Conservation (phyloP, 1,140 invertebrate species). For the Apis cerana region DNA sequence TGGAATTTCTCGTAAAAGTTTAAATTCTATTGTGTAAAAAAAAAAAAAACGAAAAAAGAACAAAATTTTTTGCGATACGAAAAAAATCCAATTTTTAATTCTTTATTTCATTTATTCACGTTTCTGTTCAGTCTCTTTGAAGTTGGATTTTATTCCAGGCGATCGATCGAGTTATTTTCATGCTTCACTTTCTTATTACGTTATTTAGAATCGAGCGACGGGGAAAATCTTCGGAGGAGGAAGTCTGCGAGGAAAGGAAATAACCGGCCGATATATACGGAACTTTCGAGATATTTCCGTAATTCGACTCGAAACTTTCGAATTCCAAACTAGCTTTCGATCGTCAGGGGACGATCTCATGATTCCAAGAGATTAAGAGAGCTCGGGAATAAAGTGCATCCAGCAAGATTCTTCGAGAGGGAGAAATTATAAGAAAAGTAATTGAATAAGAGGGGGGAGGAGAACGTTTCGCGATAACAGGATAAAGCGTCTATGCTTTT, state of each 20-base stretch:
- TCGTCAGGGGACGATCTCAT: conserved; percentile 13
- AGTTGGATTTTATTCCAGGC: background rate
- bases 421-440: conserved; percentile 10
- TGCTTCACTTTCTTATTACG: background rate
- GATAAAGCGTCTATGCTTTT: background rate
- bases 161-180: background rate
- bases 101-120: background rate
- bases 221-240: background rate
- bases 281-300: conserved; percentile 13
- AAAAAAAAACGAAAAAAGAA: too few relatives aligned
- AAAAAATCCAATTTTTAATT: too few relatives aligned
- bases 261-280: background rate
- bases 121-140: background rate
- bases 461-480: background rate
- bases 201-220: background rate
- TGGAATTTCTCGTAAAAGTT: too few relatives aligned
- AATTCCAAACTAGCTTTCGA: conserved; percentile 14
- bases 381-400: conserved; percentile 1
- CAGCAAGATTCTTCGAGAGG: background rate
- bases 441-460: background rate
- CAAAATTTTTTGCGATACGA: background rate
- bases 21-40: too few relatives aligned
- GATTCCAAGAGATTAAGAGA: background rate
- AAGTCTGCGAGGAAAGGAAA: background rate
- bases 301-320: conserved; percentile 14